These are phyloP conservation scores for Oncorhynchus gorbuscha DNA, from an alignment of 2,113 vertebrate genomes.

Conservation along the genomic window DNA sequence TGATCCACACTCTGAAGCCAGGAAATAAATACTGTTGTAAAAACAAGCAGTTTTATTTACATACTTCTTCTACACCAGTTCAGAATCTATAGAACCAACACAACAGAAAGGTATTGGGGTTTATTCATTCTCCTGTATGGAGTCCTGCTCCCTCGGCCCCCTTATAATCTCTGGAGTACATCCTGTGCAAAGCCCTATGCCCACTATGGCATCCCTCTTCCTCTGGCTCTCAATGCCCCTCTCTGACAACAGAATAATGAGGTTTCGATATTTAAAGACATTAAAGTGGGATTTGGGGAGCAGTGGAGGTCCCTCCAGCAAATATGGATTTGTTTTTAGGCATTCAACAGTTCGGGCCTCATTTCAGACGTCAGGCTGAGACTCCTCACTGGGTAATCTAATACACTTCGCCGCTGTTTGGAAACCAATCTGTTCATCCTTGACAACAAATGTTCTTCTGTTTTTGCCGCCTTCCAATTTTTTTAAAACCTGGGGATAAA, in stretches of 20 bases:
- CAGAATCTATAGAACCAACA: neutral
- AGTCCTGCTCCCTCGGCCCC: conserved; percentile 7
- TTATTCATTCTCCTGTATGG: conserved; percentile 8
- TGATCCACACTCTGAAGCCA: neutral
- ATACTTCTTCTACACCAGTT: conserved; percentile 8
- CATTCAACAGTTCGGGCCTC: neutral
- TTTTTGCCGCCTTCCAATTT: conserved; percentile 8
- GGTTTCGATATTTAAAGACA: conserved; percentile 43
- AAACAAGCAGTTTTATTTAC: neutral
- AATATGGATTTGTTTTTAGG: conserved; percentile 56
- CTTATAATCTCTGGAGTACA: conserved; percentile 16
- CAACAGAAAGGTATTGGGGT: conserved; percentile 17
- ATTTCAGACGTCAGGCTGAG: conserved; percentile 47
- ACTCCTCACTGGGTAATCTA: conserved; percentile 61
- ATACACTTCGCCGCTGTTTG: conserved; percentile 45
- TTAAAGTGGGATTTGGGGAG: conserved; percentile 34
- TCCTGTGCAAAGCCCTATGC: neutral
- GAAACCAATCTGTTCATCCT: conserved; percentile 61
- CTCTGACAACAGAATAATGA: conserved; percentile 40
- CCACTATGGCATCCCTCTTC: conserved; percentile 1
- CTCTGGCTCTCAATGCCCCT: conserved; percentile 7
- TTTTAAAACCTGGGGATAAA: conserved; percentile 49
- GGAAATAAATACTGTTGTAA: neutral
- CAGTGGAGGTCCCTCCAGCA: conserved; percentile 41
- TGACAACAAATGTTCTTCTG: conserved; percentile 57